These are phyloP conservation scores for Champsocephalus esox DNA, from an alignment of 2,797 vertebrate species.

Conservation along the genomic window DNA sequence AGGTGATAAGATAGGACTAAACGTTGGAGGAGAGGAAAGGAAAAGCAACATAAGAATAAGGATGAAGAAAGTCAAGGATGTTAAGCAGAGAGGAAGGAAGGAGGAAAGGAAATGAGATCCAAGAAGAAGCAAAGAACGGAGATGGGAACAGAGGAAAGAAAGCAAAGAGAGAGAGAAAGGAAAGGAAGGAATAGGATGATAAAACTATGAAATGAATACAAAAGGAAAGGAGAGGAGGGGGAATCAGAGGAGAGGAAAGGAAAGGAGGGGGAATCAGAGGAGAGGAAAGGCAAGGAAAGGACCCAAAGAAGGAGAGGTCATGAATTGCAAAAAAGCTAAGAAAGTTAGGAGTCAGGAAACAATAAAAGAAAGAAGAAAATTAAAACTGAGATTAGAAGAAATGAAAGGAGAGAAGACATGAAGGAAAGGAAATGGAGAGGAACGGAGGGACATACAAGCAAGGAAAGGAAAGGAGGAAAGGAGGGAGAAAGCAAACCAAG, in stretches of 20 bases:
- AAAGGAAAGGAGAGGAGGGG: not conserved
- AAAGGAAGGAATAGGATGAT: not conserved
- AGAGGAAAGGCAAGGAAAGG: no score
- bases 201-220: not conserved
- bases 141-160: not conserved
- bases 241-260: no score
- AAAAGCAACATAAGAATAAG: no score
- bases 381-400: not conserved
- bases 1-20: no score
- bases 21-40: not conserved
- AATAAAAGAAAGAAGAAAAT: no score
- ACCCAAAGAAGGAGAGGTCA: no score
- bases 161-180: not conserved
- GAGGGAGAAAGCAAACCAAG: not conserved
- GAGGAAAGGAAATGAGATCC: not conserved
- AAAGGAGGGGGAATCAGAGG: no score
- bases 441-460: no score
- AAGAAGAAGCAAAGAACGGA: not conserved
- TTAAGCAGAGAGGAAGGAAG: no score
- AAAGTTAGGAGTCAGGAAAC: not conserved
- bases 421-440: no score
- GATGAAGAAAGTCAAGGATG: no score
- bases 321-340: no score
- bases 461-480: not conserved
- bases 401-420: not conserved